Percentiles rank a stretch among this genome's conserved stretches.
Evolutionary conservation across 2,888 invertebrate genomes (phyloP).

Genomic region (Norana najaformis): DNA sequence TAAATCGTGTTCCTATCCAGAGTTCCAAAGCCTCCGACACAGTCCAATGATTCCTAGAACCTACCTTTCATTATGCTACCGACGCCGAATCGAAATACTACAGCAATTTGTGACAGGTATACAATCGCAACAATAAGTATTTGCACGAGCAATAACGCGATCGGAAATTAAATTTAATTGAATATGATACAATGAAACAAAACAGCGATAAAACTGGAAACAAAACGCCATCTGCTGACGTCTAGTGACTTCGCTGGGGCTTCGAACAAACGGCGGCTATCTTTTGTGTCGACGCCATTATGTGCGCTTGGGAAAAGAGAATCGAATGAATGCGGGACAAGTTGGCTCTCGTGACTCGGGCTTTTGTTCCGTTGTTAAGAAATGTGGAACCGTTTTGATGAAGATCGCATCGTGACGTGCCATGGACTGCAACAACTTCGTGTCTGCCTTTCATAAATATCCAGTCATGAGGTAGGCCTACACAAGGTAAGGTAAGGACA

Average conservation of each 20-base stretch:
- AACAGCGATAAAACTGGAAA: background rate
- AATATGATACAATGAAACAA: background rate
- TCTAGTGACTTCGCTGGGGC: no score
- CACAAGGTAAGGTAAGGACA: background rate
- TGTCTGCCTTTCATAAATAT: no score
- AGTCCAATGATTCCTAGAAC: background rate
- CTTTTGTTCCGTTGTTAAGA: background rate
- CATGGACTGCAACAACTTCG: background rate
- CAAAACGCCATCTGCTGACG: background rate
- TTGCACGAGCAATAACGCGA: background rate
- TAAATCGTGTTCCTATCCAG: background rate
- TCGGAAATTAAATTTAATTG: constrained; percentile 13
- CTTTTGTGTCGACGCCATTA: background rate
- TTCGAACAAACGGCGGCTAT: background rate
- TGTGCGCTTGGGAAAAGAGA: background rate
- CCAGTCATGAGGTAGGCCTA: background rate
- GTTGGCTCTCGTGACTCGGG: background rate
- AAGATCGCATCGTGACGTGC: background rate
- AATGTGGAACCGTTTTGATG: background rate
- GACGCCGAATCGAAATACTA: background rate
- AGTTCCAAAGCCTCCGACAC: constrained; percentile 1
- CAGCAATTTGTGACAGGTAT: background rate
- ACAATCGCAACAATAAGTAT: background rate
- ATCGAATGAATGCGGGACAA: background rate
- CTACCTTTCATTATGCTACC: background rate